Conservation (phyloP, 1,140 invertebrate species). For the Sarcophaga peregrina region DNA sequence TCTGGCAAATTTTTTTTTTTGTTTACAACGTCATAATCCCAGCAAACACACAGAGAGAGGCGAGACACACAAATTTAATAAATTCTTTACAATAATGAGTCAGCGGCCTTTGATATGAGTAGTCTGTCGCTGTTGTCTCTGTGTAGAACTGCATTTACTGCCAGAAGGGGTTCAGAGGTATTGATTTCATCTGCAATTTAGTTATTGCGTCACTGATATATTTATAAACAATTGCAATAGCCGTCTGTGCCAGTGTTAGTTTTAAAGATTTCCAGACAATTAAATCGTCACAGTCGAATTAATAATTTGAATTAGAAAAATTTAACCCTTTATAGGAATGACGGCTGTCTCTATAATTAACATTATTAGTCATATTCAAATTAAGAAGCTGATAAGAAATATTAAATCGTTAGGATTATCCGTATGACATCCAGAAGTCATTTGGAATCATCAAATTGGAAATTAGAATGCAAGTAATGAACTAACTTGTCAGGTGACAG, state of each 20-base stretch:
- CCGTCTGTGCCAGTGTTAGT: neutral
- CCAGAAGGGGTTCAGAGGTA: neutral
- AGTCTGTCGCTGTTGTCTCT: neutral
- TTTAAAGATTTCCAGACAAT: neutral
- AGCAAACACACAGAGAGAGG: neutral
- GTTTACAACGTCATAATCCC: neutral
- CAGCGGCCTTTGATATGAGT: constrained; percentile 5
- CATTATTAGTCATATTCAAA: too few species aligned
- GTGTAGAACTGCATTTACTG: neutral
- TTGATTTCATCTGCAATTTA: neutral
- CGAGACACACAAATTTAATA: neutral
- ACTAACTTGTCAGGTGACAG: too few species aligned
- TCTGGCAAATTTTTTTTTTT: neutral
- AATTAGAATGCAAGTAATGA: too few species aligned
- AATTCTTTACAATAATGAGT: neutral
- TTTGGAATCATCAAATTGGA: too few species aligned
- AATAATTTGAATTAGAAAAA: too few species aligned
- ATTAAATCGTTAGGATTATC: too few species aligned
- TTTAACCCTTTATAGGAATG: too few species aligned
- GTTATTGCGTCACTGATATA: constrained; percentile 1
- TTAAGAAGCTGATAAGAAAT: too few species aligned
- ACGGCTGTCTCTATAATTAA: too few species aligned
- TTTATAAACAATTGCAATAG: neutral
- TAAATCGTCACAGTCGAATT: too few species aligned
- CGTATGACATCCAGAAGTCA: too few species aligned